A percentile compares a stretch with the other conserved stretches of the same genome.
These are phyloP conservation scores for Amazona guildingii DNA, from an alignment of 2,113 vertebrate species.

Conservation along the genomic window DNA sequence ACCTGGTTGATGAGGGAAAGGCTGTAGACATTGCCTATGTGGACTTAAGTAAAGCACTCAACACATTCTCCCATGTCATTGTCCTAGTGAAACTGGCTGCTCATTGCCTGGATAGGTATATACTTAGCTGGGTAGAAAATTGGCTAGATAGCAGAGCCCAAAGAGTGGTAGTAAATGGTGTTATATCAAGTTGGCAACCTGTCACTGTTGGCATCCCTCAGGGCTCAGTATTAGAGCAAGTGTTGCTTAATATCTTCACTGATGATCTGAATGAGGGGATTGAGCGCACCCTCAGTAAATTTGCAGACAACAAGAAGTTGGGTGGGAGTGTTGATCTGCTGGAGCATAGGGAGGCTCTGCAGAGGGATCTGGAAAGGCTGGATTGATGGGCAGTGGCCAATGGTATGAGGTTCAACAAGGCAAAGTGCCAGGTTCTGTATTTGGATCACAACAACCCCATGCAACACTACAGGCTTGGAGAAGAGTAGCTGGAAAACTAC, in stretches of 20 bases:
- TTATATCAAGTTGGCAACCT: neutral
- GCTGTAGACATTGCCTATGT: neutral
- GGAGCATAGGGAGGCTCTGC: neutral
- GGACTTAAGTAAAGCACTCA: neutral
- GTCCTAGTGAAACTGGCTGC: neutral
- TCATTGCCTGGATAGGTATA: neutral
- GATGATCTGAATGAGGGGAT: neutral
- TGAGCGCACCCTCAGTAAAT: neutral
- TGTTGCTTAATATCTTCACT: neutral
- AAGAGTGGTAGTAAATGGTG: neutral
- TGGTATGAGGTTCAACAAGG: neutral
- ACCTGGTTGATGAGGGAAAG: neutral
- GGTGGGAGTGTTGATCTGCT: neutral
- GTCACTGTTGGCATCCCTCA: neutral
- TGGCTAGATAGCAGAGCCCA: neutral
- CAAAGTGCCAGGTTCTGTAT: neutral
- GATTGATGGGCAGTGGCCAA: neutral
- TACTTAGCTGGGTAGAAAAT: neutral
- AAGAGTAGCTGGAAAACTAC: neutral
- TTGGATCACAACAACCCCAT: neutral
- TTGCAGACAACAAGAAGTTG: neutral
- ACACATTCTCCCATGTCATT: neutral
- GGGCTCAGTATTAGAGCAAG: neutral
- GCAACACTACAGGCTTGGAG: neutral
- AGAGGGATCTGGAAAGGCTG: neutral